Base-by-base conservation (phyloP, 2,797 vertebrate genomes). In the Enteromius thamalakanensis region DNA sequence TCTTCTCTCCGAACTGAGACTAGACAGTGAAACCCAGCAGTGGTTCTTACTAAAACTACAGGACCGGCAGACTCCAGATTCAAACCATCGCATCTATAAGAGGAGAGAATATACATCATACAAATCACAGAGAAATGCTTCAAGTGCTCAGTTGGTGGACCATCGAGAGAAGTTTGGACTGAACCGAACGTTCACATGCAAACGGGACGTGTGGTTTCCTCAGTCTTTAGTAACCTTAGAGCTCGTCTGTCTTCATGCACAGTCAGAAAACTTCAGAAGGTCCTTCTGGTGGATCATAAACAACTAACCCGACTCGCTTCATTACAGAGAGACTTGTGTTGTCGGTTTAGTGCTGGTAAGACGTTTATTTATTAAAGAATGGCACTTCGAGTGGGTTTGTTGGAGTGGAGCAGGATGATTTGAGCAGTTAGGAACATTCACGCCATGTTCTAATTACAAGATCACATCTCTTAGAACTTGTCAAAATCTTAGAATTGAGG, bases 111-210 rank as follows among this genome's bases (percentile, higher is more conserved):
- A 49, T 8, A 34, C 51, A 45, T 15, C 19, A 49, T 34, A 72
- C 23, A 14, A 51, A 37, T 51, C 58, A 17, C 26, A 72, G 21
- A 64, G 12, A 62, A 62, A 64, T 2, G 19, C 2, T 23, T 49
- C 26, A 72, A 72, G 80, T 74, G 55, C 55, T 64, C 34, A 69
- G 49, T 70, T 70, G 37, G 67, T 21, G 47, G 12, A 58, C 49
- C 40, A n/a, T 64, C 69, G 23, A 26, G n/a, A 74, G 29, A 51
- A 12, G 64, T 74, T 26, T 51, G 42, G 21, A 23, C 69, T 64
- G 80, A 64, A 81, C 68, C 40, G 21, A 72, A 15, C 42, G 15
- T 47, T 77, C 53, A 60, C 75, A 81, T 81, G 80, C 70, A 75
- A 37, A 37, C 15, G 32, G 10, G 58, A 26, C 3, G 11, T n/a